Conservation (phyloP, 1,140 invertebrate species). For the Semibalanus balanoides region DNA sequence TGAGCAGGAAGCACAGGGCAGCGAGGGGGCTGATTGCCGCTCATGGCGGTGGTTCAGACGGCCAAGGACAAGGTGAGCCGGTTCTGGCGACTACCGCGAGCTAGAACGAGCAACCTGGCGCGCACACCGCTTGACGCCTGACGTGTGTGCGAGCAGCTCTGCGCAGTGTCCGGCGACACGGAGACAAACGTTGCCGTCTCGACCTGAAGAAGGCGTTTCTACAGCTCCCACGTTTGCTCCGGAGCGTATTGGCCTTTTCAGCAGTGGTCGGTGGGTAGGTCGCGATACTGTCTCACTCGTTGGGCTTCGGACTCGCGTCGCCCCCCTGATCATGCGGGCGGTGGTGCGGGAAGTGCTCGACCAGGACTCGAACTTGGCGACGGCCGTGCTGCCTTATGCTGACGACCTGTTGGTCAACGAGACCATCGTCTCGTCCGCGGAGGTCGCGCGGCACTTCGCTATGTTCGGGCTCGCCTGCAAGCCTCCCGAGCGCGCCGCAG, state of each 20-base stretch:
- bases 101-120: slow-evolving; percentile 4
- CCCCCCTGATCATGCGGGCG: slow-evolving; percentile 8
- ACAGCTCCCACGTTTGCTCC: slow-evolving; percentile 4
- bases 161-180: slow-evolving; percentile 3
- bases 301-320: slow-evolving; percentile 7
- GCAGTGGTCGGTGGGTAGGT: background rate
- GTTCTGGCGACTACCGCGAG: background rate
- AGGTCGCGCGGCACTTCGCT: background rate
- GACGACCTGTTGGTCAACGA: slow-evolving; percentile 9
- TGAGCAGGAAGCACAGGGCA: background rate
- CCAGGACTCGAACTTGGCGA: background rate
- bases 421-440: background rate
- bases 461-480: background rate
- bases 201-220: slow-evolving; percentile 7
- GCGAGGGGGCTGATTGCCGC: slow-evolving; percentile 6
- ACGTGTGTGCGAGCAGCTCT: slow-evolving; percentile 7
- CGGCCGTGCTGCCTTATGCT: background rate
- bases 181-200: background rate
- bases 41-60: slow-evolving; percentile 11
- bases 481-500: background rate
- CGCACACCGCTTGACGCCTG: slow-evolving; percentile 5
- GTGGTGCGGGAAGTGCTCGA: slow-evolving; percentile 7
- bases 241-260: slow-evolving; percentile 10
- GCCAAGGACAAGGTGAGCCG: slow-evolving; percentile 7
- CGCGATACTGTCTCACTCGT: background rate